Conservation (phyloP, 2,888 invertebrate species). For the Pegoplata infirma region DNA sequence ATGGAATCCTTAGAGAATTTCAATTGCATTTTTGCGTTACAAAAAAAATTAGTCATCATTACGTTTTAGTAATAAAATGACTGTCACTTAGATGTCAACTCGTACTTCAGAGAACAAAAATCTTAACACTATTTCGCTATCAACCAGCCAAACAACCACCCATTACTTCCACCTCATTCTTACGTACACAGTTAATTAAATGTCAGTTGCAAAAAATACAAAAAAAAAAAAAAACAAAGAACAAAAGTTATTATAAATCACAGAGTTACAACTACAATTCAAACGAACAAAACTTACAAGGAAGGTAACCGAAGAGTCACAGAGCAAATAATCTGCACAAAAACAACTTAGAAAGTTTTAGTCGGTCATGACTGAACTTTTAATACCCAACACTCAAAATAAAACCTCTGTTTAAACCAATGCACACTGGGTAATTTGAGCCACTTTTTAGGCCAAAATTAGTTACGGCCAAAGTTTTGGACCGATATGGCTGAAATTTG, state of each 20-base stretch:
- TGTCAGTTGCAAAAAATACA: slow-evolving; percentile 67
- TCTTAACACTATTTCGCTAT: slow-evolving; percentile 15
- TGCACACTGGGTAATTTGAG: too few species aligned
- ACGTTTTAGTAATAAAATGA: slow-evolving; percentile 61
- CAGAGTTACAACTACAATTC: slow-evolving; percentile 46
- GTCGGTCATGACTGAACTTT: too few species aligned
- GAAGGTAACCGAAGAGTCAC: slow-evolving; percentile 2
- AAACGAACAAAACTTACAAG: slow-evolving; percentile 23
- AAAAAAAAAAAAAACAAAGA: too few species aligned
- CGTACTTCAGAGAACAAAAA: slow-evolving; percentile 35
- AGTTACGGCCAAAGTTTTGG: too few species aligned
- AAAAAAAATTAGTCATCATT: slow-evolving; percentile 56
- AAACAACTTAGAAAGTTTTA: too few species aligned
- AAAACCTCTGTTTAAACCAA: too few species aligned
- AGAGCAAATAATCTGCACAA: too few species aligned
- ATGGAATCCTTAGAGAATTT: slow-evolving; percentile 47
- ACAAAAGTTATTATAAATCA: slow-evolving; percentile 66
- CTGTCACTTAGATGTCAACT: slow-evolving; percentile 64
- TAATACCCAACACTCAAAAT: too few species aligned
- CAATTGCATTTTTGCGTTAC: slow-evolving; percentile 6
- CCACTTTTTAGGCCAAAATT: too few species aligned
- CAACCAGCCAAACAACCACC: not conserved
- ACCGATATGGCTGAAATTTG: too few species aligned
- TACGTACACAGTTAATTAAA: slow-evolving; percentile 65
- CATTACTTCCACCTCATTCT: not conserved